Evolutionary conservation across 2,797 vertebrate genomes (phyloP).

Genomic region (Eidolon dupreanum): DNA sequence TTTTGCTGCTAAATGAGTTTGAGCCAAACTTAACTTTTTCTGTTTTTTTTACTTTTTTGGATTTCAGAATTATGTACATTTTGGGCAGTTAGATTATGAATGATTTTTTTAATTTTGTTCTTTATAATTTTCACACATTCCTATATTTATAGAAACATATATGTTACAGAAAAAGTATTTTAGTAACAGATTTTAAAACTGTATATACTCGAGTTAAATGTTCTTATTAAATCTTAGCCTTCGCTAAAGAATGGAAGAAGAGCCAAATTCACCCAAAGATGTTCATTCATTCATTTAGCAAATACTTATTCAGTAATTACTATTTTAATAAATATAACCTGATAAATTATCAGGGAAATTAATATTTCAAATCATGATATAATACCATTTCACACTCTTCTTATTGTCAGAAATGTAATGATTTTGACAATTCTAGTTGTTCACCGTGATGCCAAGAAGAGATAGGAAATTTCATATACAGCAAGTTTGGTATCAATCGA

Average conservation of each 20-base stretch:
- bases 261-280: neutral
- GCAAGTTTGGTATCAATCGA: neutral
- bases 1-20: neutral
- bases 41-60: neutral
- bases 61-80: neutral
- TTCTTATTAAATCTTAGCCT: constrained; percentile 34
- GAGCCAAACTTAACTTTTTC: neutral
- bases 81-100: neutral
- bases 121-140: neutral
- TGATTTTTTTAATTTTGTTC: neutral
- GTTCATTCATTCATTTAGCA: neutral
- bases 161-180: constrained; percentile 17
- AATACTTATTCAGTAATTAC: neutral
- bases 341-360: neutral
- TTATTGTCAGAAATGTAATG: constrained; percentile 2
- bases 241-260: neutral
- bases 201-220: neutral
- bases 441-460: neutral
- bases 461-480: neutral
- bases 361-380: neutral
- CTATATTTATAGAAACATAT: neutral
- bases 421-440: neutral
- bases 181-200: constrained; percentile 9
- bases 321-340: constrained; percentile 28
- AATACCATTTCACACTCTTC: neutral